phyloP scores from a whole-genome alignment of 2,888 invertebrate species.

The Apomyelois bistriatella region DNA sequence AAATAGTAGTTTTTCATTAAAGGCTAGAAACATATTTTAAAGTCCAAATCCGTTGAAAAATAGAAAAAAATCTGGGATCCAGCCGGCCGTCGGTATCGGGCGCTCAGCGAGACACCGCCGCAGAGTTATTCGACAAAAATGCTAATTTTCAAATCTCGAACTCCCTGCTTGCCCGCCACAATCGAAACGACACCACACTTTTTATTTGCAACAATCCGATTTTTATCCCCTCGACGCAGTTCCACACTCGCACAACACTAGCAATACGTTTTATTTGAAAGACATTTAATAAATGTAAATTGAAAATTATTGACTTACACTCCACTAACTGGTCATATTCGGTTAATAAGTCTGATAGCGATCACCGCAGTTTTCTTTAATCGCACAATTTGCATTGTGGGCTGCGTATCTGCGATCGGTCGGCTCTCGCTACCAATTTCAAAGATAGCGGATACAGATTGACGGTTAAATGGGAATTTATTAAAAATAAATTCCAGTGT shows the following conservation, averaged over 20 bases:
- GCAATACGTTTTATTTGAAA: conserved; percentile 19
- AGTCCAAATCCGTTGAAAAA: conserved; percentile 57
- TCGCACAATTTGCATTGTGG: conserved; percentile 73
- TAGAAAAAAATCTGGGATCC: conserved; percentile 55
- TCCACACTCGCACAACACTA: conserved; percentile 30
- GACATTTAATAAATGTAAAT: conserved; percentile 31
- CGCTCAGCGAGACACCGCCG: conserved; percentile 69
- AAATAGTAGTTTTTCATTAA: not conserved
- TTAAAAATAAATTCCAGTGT: conserved; percentile 54
- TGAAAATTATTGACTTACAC: conserved; percentile 44
- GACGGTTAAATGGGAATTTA: conserved; percentile 61
- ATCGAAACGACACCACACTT: conserved; percentile 59
- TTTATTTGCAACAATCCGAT: conserved; percentile 61
- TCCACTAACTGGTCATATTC: conserved; percentile 50
- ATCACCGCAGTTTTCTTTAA: conserved; percentile 69
- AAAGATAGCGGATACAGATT: conserved; percentile 62
- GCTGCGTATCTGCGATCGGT: conserved; percentile 59
- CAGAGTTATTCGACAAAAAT: conserved; percentile 79
- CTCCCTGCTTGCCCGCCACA: conserved; percentile 61
- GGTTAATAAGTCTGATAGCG: conserved; percentile 64
- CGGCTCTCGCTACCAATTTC: conserved; percentile 60
- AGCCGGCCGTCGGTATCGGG: conserved; percentile 67
- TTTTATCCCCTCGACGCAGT: conserved; percentile 38
- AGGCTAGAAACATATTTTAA: conserved; percentile 8
- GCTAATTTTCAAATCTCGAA: conserved; percentile 78